phyloP scores from a whole-genome alignment of 2,888 invertebrate genomes.

The Microdon myrmicae region DNA sequence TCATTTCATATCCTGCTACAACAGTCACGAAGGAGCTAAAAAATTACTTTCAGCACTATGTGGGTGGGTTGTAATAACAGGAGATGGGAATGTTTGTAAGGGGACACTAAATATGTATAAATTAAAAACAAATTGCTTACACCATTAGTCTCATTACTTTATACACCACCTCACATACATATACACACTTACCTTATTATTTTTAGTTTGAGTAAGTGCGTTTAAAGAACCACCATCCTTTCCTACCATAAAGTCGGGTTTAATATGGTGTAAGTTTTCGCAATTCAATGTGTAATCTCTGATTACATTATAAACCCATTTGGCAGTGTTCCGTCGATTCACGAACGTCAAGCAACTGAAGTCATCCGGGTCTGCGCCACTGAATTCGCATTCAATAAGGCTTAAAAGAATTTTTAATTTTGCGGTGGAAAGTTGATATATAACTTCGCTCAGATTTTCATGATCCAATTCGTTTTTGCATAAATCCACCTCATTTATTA shows the following conservation, averaged over 20 bases:
- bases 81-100: too few relatives aligned
- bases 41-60: too few relatives aligned
- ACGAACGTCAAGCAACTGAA: conserved; percentile 63
- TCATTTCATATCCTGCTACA: too few relatives aligned
- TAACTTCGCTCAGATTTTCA: conserved; percentile 56
- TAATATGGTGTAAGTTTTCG: conserved; percentile 69
- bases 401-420: conserved; percentile 74
- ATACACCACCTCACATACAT: too few relatives aligned
- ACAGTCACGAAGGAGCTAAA: too few relatives aligned
- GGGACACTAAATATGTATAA: too few relatives aligned
- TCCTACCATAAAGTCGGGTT: conserved; percentile 80
- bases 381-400: conserved; percentile 72
- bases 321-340: conserved; percentile 75
- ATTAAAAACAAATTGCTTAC: too few relatives aligned
- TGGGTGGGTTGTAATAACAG: too few relatives aligned
- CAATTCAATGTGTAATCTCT: conserved; percentile 68
- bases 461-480: conserved; percentile 55
- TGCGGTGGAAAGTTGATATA: conserved; percentile 72
- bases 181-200: too few relatives aligned
- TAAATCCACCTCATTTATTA: conserved; percentile 70
- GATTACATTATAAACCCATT: conserved; percentile 77
- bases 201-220: too few relatives aligned
- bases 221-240: too few relatives aligned
- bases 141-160: too few relatives aligned
- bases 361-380: conserved; percentile 59